Base-by-base conservation (phyloP, 2,797 vertebrate genomes). In the Acropternis orthonyx region DNA sequence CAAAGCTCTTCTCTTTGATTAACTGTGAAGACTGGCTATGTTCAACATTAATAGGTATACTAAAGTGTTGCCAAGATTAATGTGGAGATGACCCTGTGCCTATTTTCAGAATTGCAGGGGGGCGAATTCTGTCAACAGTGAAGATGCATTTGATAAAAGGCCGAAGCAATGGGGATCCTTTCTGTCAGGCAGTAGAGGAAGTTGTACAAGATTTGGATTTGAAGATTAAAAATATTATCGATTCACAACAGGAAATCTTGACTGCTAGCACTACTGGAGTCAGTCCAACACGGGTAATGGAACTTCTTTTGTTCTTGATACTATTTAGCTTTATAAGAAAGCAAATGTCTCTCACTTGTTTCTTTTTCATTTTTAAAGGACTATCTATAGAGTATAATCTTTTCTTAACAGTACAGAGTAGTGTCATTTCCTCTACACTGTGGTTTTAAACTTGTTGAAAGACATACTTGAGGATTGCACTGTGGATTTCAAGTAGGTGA, bases 251-350 rank as follows among this genome's bases (percentile, higher is more conserved):
- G 90, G 96, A 95, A 90, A 67, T 88, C 13, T 74, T 92, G 74
- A 85, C 92, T 95, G 87, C 96, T 82, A 86, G 91, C 56, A 78
- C 96, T 87, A 97, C 97, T 28, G 98, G 98, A 95, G 98, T 99
- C 95, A 99, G 99, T 97, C 99, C 99, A 91, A 98, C 98, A 86
- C 98, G 98, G 99, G 99, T 99, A 99, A 98, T 91, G 85, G 87
- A 76, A 85, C 65, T 93, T 93, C 85, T 97, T 96, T 96, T 96
- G 93, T 96, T 94, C 95, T 95, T 78, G 61, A 69, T 91, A 75
- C 43, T 88, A 9, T 93, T 96, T 92, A 91, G 80, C 62, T 85
- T 95, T 92, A 44, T 67, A 59, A 89, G 76, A 82, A 92, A 96
- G 78, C 46, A 81, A 97, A 79, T 78, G 36, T 79, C n/a, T 89